Evolutionary conservation across 2,888 invertebrate species (phyloP).

Genomic region (Zootermopsis nevadensis): DNA sequence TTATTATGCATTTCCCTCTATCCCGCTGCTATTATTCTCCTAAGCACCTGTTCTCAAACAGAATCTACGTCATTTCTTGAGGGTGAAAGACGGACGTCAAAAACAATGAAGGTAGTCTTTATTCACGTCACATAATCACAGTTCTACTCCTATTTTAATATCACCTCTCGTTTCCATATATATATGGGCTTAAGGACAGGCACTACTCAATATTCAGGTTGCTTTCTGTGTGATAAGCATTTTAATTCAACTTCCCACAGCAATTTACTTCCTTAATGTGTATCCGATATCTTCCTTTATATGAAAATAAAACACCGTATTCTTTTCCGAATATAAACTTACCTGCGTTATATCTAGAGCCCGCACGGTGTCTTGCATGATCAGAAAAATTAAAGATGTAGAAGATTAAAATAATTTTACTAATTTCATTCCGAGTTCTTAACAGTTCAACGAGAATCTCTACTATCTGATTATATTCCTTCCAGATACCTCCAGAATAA

Average conservation of each 20-base stretch:
- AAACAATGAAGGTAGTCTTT: not conserved
- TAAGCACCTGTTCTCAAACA: too few relatives aligned
- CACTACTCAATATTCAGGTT: not conserved
- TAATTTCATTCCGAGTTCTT: too few relatives aligned
- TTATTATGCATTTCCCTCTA: too few relatives aligned
- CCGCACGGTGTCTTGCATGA: too few relatives aligned
- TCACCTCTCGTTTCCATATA: not conserved
- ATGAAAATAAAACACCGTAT: not conserved
- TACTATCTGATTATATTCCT: too few relatives aligned
- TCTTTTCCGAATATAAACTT: not conserved
- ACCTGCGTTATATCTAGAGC: too few relatives aligned
- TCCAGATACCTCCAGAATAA: too few relatives aligned
- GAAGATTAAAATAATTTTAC: too few relatives aligned
- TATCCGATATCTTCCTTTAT: conserved; percentile 10
- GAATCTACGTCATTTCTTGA: too few relatives aligned
- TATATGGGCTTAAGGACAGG: not conserved
- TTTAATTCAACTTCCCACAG: conserved; percentile 26
- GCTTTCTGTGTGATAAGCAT: conserved; percentile 27
- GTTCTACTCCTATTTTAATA: not conserved
- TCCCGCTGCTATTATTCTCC: too few relatives aligned
- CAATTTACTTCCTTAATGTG: conserved; percentile 15
- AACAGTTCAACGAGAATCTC: too few relatives aligned
- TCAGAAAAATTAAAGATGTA: too few relatives aligned
- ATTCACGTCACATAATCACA: not conserved
- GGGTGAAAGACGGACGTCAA: not conserved